Evolutionary conservation across 2,797 vertebrate genomes (phyloP), one percentile per base, ranked within the genome.

Genomic region (Hafferia zeledoni): DNA sequence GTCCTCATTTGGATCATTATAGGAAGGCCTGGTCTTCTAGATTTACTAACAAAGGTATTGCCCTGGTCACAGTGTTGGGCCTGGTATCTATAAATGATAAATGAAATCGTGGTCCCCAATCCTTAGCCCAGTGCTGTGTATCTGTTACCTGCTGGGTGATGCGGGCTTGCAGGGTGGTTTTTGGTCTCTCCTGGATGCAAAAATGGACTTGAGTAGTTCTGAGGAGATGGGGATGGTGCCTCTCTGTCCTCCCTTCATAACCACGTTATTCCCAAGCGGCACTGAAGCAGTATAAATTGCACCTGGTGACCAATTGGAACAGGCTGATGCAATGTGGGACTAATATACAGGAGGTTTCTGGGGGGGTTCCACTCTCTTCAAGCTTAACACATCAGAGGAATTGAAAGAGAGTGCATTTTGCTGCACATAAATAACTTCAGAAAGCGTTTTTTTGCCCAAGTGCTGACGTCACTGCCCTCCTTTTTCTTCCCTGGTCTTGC

Each of bases 401-500:
- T 75, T 86, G 49, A 49, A 74, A 57, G 64, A n/a, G 49, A 30
- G 10, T 49, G 52, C 14, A 5, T 91, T 94, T 76, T 63, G 18
- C 83, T 84, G 67, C 74, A 39, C 28, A 47, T 44, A 56, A 72
- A 46, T 49, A 39, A 15, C 39, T 90, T 55, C 27, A 70, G 53
- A 71, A 61, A 50, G 67, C 1, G 3, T 11, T 20, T 23, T 19
- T 28, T 72, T 61, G 33, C 52, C 46, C 0, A 0, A 63, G 44
- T 18, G 11, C 46, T 82, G 63, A 33, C 52, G 67, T 93, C 67
- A 95, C 53, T 69, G 53, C 30, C 22, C 18, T 81, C 16, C 44
- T 61, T 78, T 87, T 95, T 52, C 83, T 90, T 41, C 75, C 94
- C 61, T 86, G 92, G 52, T 94, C 86, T 96, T 84, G 44, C 82